Conservation (phyloP, 2,888 invertebrate genomes). For the Melolontha melolontha region DNA sequence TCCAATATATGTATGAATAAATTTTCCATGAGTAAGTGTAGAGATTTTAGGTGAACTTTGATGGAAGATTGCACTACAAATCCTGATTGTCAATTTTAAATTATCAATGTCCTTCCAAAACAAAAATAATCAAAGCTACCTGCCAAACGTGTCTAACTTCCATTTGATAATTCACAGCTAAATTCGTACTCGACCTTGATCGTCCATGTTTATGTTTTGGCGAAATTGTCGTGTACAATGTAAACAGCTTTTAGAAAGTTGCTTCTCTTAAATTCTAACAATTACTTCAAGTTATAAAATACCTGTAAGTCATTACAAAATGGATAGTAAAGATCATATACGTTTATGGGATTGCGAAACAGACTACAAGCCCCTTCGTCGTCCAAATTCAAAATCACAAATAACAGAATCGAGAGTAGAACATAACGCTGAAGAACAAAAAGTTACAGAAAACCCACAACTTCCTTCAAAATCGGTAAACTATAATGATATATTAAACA, state of each 20-base stretch:
- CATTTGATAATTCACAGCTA: constrained; percentile 6
- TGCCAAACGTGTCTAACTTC: not conserved
- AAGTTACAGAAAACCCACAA: constrained; percentile 3
- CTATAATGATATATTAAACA: constrained; percentile 28
- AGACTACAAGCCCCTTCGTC: constrained; percentile 44
- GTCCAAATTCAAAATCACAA: constrained; percentile 41
- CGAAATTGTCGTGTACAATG: constrained; percentile 44
- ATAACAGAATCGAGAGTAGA: constrained; percentile 17
- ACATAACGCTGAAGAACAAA: constrained; percentile 1
- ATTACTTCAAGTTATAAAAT: constrained; percentile 10
- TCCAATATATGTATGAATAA: too few species aligned
- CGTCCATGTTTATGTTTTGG: constrained; percentile 45
- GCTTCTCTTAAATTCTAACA: constrained; percentile 32
- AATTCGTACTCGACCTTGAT: constrained; percentile 38
- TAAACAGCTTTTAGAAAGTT: constrained; percentile 35
- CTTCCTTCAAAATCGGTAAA: not conserved
- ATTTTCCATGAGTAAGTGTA: too few species aligned
- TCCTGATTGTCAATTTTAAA: too few species aligned
- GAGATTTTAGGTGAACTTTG: too few species aligned
- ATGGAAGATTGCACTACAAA: too few species aligned
- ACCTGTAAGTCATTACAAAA: constrained; percentile 18
- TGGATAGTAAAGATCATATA: constrained; percentile 43
- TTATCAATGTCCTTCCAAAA: too few species aligned
- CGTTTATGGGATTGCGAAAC: constrained; percentile 45
- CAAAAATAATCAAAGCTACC: not conserved